A percentile compares a stretch with the other conserved stretches of the same genome.
These are phyloP conservation scores for Trematomus loennbergii DNA, from an alignment of 2,113 vertebrate species.

Conservation along the genomic window DNA sequence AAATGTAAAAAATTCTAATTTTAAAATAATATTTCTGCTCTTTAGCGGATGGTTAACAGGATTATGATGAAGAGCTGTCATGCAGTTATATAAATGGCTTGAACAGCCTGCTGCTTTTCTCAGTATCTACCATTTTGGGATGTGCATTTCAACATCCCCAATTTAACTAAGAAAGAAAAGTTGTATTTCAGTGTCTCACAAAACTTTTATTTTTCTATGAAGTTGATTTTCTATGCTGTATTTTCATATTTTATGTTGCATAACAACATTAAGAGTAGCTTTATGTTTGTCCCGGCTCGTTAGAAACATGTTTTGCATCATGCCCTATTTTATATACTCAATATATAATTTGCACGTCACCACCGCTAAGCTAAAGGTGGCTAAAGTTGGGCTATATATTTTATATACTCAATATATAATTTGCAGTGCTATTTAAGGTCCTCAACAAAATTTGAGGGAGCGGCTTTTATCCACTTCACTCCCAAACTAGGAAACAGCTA, in stretches of 20 bases:
- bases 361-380: too few species aligned
- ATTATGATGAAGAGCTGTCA: slow-evolving; percentile 49
- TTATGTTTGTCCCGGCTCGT: background rate
- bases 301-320: background rate
- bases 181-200: background rate
- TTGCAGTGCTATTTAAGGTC: too few species aligned
- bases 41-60: slow-evolving; percentile 24
- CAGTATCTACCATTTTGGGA: slow-evolving; percentile 2
- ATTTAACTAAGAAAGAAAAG: background rate
- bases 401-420: too few species aligned
- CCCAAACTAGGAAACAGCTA: too few species aligned
- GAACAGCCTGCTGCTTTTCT: background rate
- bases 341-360: too few species aligned
- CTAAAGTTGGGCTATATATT: too few species aligned
- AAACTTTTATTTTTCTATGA: background rate
- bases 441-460: too few species aligned
- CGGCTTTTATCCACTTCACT: too few species aligned
- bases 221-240: background rate
- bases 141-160: background rate
- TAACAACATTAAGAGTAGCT: background rate
- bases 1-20: slow-evolving; percentile 17
- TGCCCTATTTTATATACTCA: too few species aligned
- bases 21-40: slow-evolving; percentile 29
- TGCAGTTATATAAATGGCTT: slow-evolving; percentile 51
- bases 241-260: background rate